phyloP scores from a whole-genome alignment of 2,113 vertebrate species.

The Steatornis caripensis region DNA sequence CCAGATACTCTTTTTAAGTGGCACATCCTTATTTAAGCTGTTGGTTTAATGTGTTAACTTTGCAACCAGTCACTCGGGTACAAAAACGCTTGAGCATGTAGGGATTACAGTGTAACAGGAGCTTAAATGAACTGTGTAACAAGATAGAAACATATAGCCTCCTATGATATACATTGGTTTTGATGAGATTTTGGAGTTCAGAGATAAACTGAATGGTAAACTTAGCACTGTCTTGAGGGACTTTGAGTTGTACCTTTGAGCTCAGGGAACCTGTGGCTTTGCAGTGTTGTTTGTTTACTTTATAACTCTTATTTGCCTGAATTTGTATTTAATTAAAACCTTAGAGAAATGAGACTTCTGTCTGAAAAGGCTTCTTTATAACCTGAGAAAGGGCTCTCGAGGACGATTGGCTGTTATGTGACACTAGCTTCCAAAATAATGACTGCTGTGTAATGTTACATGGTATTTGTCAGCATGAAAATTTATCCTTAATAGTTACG shows the following conservation, averaged over 20 bases:
- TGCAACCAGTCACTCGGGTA: not conserved
- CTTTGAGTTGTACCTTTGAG: not conserved
- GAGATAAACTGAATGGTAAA: not conserved
- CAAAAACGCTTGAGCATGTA: not conserved
- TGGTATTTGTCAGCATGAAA: constrained; percentile 7
- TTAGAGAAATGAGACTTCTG: not conserved
- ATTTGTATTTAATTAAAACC: constrained; percentile 8
- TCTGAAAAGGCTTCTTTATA: not conserved
- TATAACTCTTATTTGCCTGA: not conserved
- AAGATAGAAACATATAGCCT: not conserved
- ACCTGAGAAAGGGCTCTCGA: not conserved
- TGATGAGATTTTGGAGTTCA: not conserved
- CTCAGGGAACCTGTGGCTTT: not conserved
- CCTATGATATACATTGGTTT: not conserved
- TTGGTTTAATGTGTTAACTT: not conserved
- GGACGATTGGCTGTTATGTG: not conserved
- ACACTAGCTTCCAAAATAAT: not conserved
- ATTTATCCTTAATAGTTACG: not conserved
- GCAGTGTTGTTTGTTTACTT: not conserved
- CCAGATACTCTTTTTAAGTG: not conserved
- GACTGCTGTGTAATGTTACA: not conserved
- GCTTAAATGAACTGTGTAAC: not conserved
- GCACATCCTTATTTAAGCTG: not conserved
- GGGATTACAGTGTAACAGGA: not conserved
- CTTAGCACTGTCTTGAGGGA: not conserved